Percentiles rank a stretch among this genome's conserved stretches.
These are phyloP conservation scores for Eonycteris spelaea DNA, from an alignment of 2,113 vertebrate genomes.

Conservation along the genomic window DNA sequence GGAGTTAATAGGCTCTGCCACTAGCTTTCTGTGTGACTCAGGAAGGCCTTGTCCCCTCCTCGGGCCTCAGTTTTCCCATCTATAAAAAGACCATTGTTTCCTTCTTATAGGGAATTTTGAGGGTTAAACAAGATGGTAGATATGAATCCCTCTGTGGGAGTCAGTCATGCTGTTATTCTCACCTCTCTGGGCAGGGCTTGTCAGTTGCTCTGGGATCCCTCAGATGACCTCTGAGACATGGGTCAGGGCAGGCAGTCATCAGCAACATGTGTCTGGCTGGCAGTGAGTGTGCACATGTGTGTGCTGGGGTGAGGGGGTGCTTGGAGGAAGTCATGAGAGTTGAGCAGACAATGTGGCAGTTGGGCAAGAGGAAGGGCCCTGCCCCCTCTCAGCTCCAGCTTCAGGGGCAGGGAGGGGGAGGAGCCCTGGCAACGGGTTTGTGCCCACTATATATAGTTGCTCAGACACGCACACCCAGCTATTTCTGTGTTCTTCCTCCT, in stretches of 20 bases:
- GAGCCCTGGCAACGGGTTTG: not conserved
- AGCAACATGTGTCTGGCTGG: not conserved
- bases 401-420: slow-evolving; percentile 16
- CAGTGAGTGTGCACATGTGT: not conserved
- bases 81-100: not conserved
- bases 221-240: not conserved
- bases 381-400: not conserved
- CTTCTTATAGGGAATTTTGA: not conserved
- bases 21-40: not conserved
- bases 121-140: not conserved
- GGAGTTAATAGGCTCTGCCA: not conserved
- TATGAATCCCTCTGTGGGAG: not conserved
- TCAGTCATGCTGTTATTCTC: too few relatives aligned
- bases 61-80: not conserved
- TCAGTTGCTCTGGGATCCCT: not conserved
- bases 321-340: not conserved
- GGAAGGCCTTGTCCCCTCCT: not conserved
- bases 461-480: slow-evolving; percentile 54
- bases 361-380: not conserved
- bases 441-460: slow-evolving; percentile 66
- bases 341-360: not conserved
- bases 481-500: slow-evolving; percentile 73
- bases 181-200: not conserved
- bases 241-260: not conserved
- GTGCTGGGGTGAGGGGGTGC: too few relatives aligned